These are phyloP conservation scores for Scrobipalpa costella DNA, from an alignment of 2,888 invertebrate species.

Conservation along the genomic window DNA sequence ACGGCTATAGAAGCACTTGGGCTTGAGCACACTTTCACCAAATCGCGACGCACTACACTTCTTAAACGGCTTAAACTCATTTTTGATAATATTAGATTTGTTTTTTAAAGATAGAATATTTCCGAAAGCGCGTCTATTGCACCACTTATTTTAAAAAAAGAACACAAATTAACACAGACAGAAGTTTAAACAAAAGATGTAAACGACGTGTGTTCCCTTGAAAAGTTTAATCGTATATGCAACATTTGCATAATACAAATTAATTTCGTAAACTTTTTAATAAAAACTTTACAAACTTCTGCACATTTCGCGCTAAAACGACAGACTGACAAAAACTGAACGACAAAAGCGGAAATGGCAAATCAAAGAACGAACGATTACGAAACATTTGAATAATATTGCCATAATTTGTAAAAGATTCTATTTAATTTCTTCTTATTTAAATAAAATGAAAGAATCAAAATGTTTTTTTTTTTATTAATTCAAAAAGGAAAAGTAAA, in stretches of 20 bases:
- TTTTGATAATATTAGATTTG: slow-evolving; percentile 37
- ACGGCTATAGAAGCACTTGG: slow-evolving; percentile 55
- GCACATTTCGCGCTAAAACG: slow-evolving; percentile 58
- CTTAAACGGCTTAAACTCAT: slow-evolving; percentile 75
- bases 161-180: neutral
- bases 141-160: neutral
- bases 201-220: slow-evolving; percentile 15
- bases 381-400: neutral
- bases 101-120: neutral
- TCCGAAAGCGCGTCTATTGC: neutral
- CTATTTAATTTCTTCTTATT: neutral
- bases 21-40: slow-evolving; percentile 63
- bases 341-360: neutral
- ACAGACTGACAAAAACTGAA: slow-evolving; percentile 49
- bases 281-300: slow-evolving; percentile 48
- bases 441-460: neutral
- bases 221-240: slow-evolving; percentile 40
- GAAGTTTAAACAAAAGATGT: slow-evolving; percentile 8
- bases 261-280: slow-evolving; percentile 47
- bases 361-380: slow-evolving; percentile 30
- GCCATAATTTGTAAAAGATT: neutral
- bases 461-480: no score
- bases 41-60: slow-evolving; percentile 57
- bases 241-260: slow-evolving; percentile 45
- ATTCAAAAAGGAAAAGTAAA: no score